Conservation (phyloP, 2,888 invertebrate species). For the Artemia sinica region DNA sequence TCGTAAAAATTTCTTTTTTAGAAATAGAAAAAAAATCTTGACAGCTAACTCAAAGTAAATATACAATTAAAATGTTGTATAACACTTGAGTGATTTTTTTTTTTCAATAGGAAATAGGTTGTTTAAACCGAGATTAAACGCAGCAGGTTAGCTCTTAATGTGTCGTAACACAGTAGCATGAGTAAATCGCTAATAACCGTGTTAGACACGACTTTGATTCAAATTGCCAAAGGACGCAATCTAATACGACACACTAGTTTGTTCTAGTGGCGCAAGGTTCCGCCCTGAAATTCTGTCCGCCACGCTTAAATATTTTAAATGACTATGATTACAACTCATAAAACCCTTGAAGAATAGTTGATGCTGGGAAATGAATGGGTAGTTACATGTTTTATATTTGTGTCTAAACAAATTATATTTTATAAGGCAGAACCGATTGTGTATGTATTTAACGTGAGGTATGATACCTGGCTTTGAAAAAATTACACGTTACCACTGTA, state of each 20-base stretch:
- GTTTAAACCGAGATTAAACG: not conserved
- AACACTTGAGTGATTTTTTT: constrained; percentile 3
- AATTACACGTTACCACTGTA: too few species aligned
- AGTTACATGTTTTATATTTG: not conserved
- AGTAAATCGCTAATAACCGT: constrained; percentile 9
- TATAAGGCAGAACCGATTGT: too few species aligned
- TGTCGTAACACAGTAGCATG: constrained; percentile 13
- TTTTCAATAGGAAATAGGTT: not conserved
- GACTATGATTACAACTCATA: constrained; percentile 4
- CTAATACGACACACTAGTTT: constrained; percentile 14
- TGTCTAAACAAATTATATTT: too few species aligned
- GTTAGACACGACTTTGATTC: constrained; percentile 5
- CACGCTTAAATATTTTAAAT: constrained; percentile 10
- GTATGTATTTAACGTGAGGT: too few species aligned
- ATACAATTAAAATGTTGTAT: too few species aligned
- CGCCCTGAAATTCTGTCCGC: constrained; percentile 11
- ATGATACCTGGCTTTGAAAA: too few species aligned
- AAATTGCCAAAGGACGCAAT: constrained; percentile 9
- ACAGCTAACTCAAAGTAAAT: too few species aligned
- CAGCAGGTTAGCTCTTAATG: constrained; percentile 1
- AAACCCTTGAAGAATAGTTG: not conserved
- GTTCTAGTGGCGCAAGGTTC: constrained; percentile 10
- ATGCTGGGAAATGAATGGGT: constrained; percentile 13
- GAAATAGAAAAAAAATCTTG: too few species aligned
- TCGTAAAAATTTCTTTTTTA: too few species aligned